Percentiles rank a stretch among this genome's conserved stretches.
Conservation (phyloP, 2,888 invertebrate genomes). For the Diogma glabrata region DNA sequence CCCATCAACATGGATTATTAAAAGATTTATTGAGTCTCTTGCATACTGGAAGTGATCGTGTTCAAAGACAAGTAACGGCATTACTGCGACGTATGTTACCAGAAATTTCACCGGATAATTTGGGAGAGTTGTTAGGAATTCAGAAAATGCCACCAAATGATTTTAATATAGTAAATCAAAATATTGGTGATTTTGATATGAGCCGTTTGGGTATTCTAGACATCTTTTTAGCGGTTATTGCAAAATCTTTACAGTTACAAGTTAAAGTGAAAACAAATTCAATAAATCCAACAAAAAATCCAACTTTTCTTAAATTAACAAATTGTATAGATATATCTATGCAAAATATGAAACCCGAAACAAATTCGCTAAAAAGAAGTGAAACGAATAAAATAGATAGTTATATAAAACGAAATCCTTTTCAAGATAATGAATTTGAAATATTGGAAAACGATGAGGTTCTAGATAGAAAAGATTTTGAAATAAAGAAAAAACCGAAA, state of each 20-base stretch:
- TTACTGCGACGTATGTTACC: conserved; percentile 76
- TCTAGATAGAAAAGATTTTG: conserved; percentile 1
- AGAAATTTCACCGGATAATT: conserved; percentile 75
- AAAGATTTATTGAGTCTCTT: conserved; percentile 74
- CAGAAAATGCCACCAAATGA: conserved; percentile 59
- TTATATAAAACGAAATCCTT: not conserved
- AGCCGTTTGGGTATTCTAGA: conserved; percentile 69
- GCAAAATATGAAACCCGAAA: conserved; percentile 25
- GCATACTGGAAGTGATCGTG: conserved; percentile 89
- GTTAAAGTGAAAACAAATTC: conserved; percentile 13
- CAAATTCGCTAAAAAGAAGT: not conserved
- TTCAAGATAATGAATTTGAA: not conserved
- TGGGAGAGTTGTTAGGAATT: conserved; percentile 66
- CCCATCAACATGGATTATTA: conserved; percentile 76
- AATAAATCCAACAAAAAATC: conserved; percentile 45
- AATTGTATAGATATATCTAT: conserved; percentile 34
- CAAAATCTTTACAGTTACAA: conserved; percentile 82
- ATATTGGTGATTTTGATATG: conserved; percentile 33
- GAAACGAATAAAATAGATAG: not conserved
- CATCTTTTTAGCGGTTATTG: conserved; percentile 80
- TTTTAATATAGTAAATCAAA: conserved; percentile 57
- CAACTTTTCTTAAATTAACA: conserved; percentile 31
- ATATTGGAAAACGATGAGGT: conserved; percentile 5
- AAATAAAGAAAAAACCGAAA: conserved; percentile 21
- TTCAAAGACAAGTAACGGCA: conserved; percentile 86